phyloP scores from a whole-genome alignment of 2,888 invertebrate genomes.

The Machimus rusticus region DNA sequence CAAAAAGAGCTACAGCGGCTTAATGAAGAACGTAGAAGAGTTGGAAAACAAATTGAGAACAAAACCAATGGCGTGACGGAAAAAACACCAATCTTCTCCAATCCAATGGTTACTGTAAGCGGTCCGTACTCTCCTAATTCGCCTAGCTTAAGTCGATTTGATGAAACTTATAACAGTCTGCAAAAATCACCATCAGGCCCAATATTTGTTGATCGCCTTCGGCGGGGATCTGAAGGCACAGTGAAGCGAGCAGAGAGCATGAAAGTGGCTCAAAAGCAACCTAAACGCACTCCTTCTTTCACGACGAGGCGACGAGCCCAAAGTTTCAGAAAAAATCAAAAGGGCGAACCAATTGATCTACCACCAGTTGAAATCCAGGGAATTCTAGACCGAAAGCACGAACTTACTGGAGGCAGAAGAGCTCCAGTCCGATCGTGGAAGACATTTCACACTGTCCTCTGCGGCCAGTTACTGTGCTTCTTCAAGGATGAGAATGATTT shows the following conservation, averaged over 20 bases:
- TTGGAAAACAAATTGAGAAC: constrained; percentile 71
- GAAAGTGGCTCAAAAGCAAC: constrained; percentile 82
- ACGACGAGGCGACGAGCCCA: constrained; percentile 89
- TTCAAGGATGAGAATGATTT: constrained; percentile 96
- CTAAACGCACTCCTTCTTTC: constrained; percentile 93
- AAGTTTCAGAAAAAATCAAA: constrained; percentile 80
- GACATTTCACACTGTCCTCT: constrained; percentile 90
- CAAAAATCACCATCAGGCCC: constrained; percentile 70
- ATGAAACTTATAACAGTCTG: constrained; percentile 57
- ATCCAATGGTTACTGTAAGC: constrained; percentile 57
- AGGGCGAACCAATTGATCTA: constrained; percentile 69
- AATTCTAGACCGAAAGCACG: constrained; percentile 91
- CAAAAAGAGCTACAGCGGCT: constrained; percentile 89
- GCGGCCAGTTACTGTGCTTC: constrained; percentile 96
- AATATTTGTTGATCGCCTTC: constrained; percentile 61
- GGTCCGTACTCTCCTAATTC: constrained; percentile 12
- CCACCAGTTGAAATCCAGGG: constrained; percentile 94
- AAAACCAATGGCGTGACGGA: constrained; percentile 62
- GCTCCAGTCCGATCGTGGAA: constrained; percentile 97
- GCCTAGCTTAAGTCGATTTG: constrained; percentile 2
- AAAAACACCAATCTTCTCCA: constrained; percentile 61
- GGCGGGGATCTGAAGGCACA: constrained; percentile 65
- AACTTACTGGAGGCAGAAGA: constrained; percentile 90
- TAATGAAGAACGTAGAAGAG: constrained; percentile 80
- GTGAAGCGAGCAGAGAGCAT: constrained; percentile 90